These are phyloP conservation scores for Ceyx margarethae DNA, from an alignment of 2,113 vertebrate species.

Conservation along the genomic window DNA sequence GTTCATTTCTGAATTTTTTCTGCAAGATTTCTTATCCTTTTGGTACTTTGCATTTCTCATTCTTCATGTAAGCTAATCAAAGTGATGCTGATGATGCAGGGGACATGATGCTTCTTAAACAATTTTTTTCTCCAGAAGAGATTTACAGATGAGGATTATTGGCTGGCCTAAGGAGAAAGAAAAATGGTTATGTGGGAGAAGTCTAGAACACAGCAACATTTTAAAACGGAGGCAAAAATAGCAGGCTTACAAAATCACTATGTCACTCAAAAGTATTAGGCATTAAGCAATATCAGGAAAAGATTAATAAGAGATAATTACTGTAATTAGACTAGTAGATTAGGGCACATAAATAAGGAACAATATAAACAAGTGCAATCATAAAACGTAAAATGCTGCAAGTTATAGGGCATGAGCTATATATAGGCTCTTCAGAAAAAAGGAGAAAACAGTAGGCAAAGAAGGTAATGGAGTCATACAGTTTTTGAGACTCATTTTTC, in stretches of 20 bases:
- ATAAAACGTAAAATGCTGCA: neutral
- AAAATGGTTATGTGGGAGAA: neutral
- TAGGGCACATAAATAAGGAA: constrained; percentile 24
- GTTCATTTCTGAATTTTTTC: neutral
- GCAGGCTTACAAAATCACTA: neutral
- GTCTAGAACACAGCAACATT: neutral
- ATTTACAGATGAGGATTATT: neutral
- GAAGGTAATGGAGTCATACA: neutral
- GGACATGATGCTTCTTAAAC: neutral
- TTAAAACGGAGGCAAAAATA: neutral
- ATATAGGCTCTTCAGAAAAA: neutral
- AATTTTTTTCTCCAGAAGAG: neutral
- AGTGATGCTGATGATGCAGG: neutral
- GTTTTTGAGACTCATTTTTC: neutral
- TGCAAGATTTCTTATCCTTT: neutral
- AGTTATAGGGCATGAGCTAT: neutral
- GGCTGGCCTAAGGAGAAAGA: neutral
- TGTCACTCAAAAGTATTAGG: neutral
- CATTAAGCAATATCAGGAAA: constrained; percentile 23
- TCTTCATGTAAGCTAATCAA: neutral
- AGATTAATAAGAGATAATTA: constrained; percentile 41
- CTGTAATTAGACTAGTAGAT: constrained; percentile 19
- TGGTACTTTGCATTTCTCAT: neutral
- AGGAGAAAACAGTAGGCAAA: neutral
- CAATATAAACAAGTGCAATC: neutral